These are phyloP conservation scores for Sinella curviseta DNA, from an alignment of 1,140 invertebrate genomes.

Conservation along the genomic window DNA sequence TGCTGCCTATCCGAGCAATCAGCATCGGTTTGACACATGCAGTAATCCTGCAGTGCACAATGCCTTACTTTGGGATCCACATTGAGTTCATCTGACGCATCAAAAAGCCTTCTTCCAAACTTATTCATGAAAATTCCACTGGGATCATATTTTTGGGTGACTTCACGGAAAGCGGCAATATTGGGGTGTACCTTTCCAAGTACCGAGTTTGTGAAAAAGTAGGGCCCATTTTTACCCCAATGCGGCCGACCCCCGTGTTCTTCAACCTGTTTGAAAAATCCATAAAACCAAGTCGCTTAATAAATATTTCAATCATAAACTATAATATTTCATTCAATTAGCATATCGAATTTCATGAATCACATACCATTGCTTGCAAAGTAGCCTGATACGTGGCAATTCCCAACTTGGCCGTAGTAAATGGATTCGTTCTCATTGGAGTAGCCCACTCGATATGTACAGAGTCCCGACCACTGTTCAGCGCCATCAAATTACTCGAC, in stretches of 20 bases:
- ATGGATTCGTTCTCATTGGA: conserved; percentile 10
- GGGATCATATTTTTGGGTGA: conserved; percentile 32
- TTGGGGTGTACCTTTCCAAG: background rate
- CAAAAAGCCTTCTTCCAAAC: conserved; percentile 36
- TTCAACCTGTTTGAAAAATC: background rate
- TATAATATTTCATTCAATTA: background rate
- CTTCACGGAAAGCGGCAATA: background rate
- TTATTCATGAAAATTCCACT: conserved; percentile 38
- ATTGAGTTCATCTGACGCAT: background rate
- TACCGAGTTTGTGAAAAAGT: conserved; percentile 13
- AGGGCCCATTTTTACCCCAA: conserved; percentile 20
- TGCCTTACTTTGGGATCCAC: conserved; percentile 28
- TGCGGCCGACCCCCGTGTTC: conserved; percentile 2
- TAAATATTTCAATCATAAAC: background rate
- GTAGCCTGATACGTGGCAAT: background rate
- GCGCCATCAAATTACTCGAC: background rate
- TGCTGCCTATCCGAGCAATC: background rate
- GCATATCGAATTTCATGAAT: background rate
- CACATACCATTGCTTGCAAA: conserved; percentile 16
- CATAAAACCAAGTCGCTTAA: too few species aligned
- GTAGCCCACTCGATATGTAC: conserved; percentile 1
- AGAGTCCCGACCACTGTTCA: background rate
- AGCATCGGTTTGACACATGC: conserved; percentile 16
- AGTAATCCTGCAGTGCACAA: conserved; percentile 41
- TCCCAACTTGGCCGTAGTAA: background rate